A percentile compares a stretch with the other conserved stretches of the same genome.
These are phyloP conservation scores for Ommatoiulus sabulosus DNA, from an alignment of 2,888 invertebrate species.

Conservation along the genomic window DNA sequence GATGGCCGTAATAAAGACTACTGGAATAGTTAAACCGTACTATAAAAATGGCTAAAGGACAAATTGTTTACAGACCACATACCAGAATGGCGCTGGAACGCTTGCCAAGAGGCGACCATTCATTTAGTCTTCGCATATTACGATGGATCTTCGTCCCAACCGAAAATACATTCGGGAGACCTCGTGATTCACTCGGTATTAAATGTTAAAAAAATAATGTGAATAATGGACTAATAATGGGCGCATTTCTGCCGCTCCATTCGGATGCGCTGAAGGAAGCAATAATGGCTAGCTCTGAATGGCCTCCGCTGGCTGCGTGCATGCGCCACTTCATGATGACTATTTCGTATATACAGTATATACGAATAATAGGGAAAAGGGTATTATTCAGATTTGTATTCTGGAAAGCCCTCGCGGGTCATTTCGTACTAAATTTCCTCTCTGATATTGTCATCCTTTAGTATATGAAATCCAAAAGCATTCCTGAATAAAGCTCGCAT, in stretches of 20 bases:
- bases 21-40: conserved; percentile 25
- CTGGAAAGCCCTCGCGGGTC: conserved; percentile 27
- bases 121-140: not conserved
- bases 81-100: not conserved
- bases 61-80: conserved; percentile 16
- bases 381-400: conserved; percentile 34
- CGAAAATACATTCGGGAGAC: not conserved
- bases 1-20: not conserved
- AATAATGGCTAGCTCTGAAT: conserved; percentile 10
- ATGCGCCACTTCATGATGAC: not conserved
- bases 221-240: conserved; percentile 34
- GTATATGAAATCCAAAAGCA: conserved; percentile 6
- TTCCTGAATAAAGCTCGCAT: not conserved
- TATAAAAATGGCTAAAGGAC: conserved; percentile 24
- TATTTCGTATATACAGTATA: not conserved
- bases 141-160: not conserved
- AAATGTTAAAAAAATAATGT: conserved; percentile 14
- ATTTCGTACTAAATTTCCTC: conserved; percentile 34
- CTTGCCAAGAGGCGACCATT: not conserved
- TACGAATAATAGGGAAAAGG: not conserved
- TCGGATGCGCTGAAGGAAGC: conserved; percentile 3
- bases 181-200: not conserved
- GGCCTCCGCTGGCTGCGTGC: not conserved
- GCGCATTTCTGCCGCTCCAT: not conserved
- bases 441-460: conserved; percentile 34